Evolutionary conservation across 2,797 vertebrate genomes (phyloP), one percentile per base, ranked within the genome.

Genomic region (Pseudochirops cupreus): DNA sequence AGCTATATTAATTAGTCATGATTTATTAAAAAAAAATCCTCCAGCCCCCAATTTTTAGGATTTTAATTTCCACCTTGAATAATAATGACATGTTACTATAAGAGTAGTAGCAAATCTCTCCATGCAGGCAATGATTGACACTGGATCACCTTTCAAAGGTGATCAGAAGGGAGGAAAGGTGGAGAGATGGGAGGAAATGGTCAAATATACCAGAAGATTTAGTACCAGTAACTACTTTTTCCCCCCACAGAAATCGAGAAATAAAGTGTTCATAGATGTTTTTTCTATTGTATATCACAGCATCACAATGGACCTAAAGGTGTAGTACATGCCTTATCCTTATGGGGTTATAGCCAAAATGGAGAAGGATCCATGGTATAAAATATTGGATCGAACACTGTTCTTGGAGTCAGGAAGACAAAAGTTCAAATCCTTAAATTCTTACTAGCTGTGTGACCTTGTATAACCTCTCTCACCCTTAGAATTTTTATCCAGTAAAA

Each of bases 401-500:
- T 39, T 74, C 26, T 57, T 13, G 7, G 91, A 59, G 67, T 59
- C 56, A 97, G 91, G 16, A 91, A 55, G 29, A 90, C 18, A 52
- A 56, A 28, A 26, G 31, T 55, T 91, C 74, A 94, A 96, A 96
- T 59, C 33, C 3, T 39, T 39, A 91, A 54, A 52, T 55, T 58
- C 26, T 53, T 58, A n/a, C 92, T 87, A 82, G 52, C 53, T 94
- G 14, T 52, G 58, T 58, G 58, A 91, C 67, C 82, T 95, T 93
- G 53, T 58, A 90, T 58, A 52, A 55, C 56, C 5, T 89, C 29
- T 13, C 59, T 95, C 59, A 54, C 28, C 1, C 93, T 91, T 11
- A 67, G 29, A 62, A 93, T 96, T 62, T 87, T 95, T 56, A 92
- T 24, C 92, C 53, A 55, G 29, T 29, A 92, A 96, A 94, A 87